phyloP scores from a whole-genome alignment of 2,888 invertebrate species.

The Entomobrya proxima region DNA sequence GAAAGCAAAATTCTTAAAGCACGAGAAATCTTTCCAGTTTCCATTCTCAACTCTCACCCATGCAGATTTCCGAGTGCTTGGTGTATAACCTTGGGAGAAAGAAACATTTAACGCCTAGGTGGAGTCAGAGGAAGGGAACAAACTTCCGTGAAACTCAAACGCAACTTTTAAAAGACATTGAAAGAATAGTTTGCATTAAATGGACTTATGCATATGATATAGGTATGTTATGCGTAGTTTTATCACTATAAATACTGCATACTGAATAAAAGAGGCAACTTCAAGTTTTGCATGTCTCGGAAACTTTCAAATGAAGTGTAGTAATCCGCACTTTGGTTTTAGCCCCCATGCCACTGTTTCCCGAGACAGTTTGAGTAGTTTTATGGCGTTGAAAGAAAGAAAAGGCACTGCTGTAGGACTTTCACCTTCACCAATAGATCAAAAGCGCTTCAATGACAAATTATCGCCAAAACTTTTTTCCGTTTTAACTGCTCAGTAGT shows the following conservation, averaged over 20 bases:
- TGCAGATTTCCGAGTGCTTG: neutral
- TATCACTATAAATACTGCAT: too few species aligned
- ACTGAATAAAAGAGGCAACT: too few species aligned
- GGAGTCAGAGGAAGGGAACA: neutral
- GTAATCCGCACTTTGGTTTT: conserved; percentile 2
- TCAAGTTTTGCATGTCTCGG: too few species aligned
- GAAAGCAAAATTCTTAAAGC: too few species aligned
- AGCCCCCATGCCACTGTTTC: neutral
- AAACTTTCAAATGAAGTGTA: too few species aligned
- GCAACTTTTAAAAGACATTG: conserved; percentile 23
- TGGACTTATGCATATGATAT: neutral
- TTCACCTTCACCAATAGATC: neutral
- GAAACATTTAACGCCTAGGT: neutral
- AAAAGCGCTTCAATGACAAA: neutral
- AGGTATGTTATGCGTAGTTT: too few species aligned
- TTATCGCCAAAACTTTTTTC: conserved; percentile 27
- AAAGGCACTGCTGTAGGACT: neutral
- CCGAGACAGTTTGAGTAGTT: neutral
- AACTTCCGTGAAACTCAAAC: neutral
- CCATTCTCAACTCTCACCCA: too few species aligned
- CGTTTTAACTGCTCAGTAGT: neutral
- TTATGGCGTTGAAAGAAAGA: neutral
- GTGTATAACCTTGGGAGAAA: neutral
- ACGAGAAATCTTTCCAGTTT: too few species aligned
- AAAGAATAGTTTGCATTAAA: conserved; percentile 30